phyloP scores from a whole-genome alignment of 2,797 vertebrate species.

The Todus mexicanus region DNA sequence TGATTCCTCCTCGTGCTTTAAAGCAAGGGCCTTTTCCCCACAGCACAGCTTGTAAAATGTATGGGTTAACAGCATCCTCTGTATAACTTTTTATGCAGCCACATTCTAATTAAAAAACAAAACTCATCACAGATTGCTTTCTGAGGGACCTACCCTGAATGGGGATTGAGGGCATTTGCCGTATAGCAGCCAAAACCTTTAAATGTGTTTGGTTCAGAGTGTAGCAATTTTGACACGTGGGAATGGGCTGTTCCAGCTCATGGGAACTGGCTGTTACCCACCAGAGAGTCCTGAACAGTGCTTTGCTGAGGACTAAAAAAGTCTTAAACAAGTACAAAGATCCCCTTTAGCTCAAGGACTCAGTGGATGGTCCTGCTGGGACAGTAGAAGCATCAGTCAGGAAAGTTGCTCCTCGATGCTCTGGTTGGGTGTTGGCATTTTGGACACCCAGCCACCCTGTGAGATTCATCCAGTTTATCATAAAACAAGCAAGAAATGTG shows the following conservation, averaged over 20 bases:
- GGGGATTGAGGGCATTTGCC: neutral
- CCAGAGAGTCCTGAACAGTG: neutral
- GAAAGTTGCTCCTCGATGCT: neutral
- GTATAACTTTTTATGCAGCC: conserved; percentile 3
- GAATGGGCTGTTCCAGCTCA: neutral
- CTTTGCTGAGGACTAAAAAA: neutral
- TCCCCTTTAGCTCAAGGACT: neutral
- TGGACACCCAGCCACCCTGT: neutral
- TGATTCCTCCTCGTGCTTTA: neutral
- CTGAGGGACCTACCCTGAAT: neutral
- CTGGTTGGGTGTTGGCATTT: neutral
- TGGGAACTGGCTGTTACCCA: neutral
- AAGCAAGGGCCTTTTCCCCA: neutral
- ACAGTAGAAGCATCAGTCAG: neutral
- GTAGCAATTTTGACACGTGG: neutral
- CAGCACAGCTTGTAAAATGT: neutral
- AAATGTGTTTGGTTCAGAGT: neutral
- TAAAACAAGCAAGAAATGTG: neutral
- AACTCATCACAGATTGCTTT: conserved; percentile 32
- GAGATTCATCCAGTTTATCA: neutral
- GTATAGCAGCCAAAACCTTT: neutral
- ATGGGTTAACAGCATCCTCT: neutral
- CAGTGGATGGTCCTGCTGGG: neutral
- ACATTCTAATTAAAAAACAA: conserved; percentile 41
- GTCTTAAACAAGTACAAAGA: neutral